Conservation (phyloP, 2,113 vertebrate species). For the Oncorhynchus gorbuscha region DNA sequence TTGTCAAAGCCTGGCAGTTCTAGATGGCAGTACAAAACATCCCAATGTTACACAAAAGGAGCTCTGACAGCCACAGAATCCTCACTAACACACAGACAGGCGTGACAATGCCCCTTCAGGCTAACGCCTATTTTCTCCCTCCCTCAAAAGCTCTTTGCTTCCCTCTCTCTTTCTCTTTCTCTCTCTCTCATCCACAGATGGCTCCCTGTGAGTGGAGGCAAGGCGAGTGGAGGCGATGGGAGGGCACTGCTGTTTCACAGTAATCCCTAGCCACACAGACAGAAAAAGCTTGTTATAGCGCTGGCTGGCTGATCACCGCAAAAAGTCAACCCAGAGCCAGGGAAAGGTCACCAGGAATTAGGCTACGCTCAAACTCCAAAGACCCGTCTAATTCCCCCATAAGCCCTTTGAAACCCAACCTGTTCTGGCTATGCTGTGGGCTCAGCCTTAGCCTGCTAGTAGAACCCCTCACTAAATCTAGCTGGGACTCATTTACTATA, state of each 20-base stretch:
- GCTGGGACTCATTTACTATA: slow-evolving; percentile 71
- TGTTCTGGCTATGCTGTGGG: slow-evolving; percentile 68
- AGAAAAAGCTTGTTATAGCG: slow-evolving; percentile 78
- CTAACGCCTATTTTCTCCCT: slow-evolving; percentile 52
- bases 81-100: slow-evolving; percentile 68
- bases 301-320: slow-evolving; percentile 78
- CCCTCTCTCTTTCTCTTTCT: slow-evolving; percentile 31
- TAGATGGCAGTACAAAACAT: slow-evolving; percentile 62
- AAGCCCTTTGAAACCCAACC: slow-evolving; percentile 78
- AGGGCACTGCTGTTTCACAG: slow-evolving; percentile 65
- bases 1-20: slow-evolving; percentile 47
- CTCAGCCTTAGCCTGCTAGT: slow-evolving; percentile 64
- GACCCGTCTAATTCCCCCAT: slow-evolving; percentile 76
- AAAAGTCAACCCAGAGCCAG: slow-evolving; percentile 79
- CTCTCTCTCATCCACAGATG: slow-evolving; percentile 67
- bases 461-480: slow-evolving; percentile 70
- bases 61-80: slow-evolving; percentile 71
- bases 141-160: slow-evolving; percentile 18
- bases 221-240: slow-evolving; percentile 66
- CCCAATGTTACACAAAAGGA: slow-evolving; percentile 65
- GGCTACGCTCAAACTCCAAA: slow-evolving; percentile 72
- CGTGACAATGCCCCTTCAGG: slow-evolving; percentile 73
- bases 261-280: slow-evolving; percentile 78
- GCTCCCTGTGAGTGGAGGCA: slow-evolving; percentile 67
- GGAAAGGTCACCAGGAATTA: slow-evolving; percentile 79